Evolutionary conservation across 2,888 invertebrate species (phyloP).

Genomic region (Coleophora flavipennella): DNA sequence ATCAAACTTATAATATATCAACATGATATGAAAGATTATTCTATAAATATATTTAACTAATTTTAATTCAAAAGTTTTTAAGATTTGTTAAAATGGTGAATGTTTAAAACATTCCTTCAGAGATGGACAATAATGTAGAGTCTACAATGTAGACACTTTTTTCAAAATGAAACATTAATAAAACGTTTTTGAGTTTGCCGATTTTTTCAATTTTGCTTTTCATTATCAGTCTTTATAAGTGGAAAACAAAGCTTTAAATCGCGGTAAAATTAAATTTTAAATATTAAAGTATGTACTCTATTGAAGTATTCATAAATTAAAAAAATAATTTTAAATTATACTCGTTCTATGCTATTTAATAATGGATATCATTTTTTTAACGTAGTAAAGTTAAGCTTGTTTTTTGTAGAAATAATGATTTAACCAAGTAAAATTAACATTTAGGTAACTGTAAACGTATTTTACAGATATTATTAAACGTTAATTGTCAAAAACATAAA

Average conservation of each 20-base stretch:
- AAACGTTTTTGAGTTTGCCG: no score
- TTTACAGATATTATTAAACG: no score
- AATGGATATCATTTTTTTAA: not conserved
- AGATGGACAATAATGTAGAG: slow-evolving; percentile 65
- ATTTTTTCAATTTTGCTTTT: slow-evolving; percentile 26
- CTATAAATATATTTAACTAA: slow-evolving; percentile 6
- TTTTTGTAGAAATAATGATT: no score
- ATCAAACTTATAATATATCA: slow-evolving; percentile 6
- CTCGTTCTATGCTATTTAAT: not conserved
- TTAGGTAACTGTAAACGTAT: no score
- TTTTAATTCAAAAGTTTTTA: slow-evolving; percentile 17
- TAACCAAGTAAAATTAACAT: no score
- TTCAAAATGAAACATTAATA: slow-evolving; percentile 9
- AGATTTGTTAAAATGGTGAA: slow-evolving; percentile 25
- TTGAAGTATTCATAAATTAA: not conserved
- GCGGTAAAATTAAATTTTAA: slow-evolving; percentile 32
- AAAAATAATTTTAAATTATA: no score
- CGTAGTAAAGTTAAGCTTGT: no score
- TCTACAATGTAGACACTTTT: slow-evolving; percentile 15
- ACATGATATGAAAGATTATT: slow-evolving; percentile 5
- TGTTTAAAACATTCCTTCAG: slow-evolving; percentile 50
- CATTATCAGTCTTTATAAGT: slow-evolving; percentile 46
- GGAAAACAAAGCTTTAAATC: slow-evolving; percentile 67
- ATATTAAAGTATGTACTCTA: not conserved
- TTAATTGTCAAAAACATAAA: no score